Percentiles rank a stretch among this genome's conserved stretches.
These are phyloP conservation scores for Hypanus sabinus DNA, from an alignment of 2,113 vertebrate species.

Conservation along the genomic window DNA sequence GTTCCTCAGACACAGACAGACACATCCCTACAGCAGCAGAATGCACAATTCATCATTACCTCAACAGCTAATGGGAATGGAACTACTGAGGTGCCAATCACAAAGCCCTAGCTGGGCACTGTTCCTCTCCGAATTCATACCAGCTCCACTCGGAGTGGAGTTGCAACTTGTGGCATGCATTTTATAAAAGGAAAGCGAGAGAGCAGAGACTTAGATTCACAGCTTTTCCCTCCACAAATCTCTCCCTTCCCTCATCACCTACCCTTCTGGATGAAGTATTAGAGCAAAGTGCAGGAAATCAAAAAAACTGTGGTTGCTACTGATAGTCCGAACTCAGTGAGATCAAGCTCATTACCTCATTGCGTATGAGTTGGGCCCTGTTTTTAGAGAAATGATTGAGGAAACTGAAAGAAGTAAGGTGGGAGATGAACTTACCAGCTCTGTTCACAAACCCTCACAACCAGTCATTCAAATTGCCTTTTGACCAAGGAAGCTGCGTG, in stretches of 20 bases:
- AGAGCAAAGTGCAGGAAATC: not conserved
- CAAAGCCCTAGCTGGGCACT: slow-evolving; percentile 65
- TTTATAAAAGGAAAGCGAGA: slow-evolving; percentile 18
- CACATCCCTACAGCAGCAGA: slow-evolving; percentile 63
- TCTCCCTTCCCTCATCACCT: slow-evolving; percentile 8
- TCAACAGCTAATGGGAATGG: slow-evolving; percentile 76
- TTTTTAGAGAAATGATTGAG: slow-evolving; percentile 18
- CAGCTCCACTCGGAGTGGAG: slow-evolving; percentile 11
- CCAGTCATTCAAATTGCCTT: not conserved
- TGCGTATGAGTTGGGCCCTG: not conserved
- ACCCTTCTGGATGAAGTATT: not conserved
- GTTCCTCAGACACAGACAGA: slow-evolving; percentile 59
- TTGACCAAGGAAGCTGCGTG: not conserved
- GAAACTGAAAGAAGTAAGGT: not conserved
- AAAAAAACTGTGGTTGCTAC: not conserved
- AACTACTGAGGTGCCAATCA: slow-evolving; percentile 73
- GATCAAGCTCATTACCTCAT: not conserved
- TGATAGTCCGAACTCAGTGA: not conserved
- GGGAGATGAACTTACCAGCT: slow-evolving; percentile 2
- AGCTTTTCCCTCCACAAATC: not conserved
- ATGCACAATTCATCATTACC: slow-evolving; percentile 92
- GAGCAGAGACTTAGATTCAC: not conserved
- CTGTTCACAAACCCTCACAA: slow-evolving; percentile 12
- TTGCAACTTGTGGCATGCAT: slow-evolving; percentile 34
- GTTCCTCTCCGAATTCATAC: not conserved